Evolutionary conservation across 53 echinoderm and acorn worm genomes (phyloP), one percentile per base, ranked within the genome.

Genomic region (Pentamera pediparva): DNA sequence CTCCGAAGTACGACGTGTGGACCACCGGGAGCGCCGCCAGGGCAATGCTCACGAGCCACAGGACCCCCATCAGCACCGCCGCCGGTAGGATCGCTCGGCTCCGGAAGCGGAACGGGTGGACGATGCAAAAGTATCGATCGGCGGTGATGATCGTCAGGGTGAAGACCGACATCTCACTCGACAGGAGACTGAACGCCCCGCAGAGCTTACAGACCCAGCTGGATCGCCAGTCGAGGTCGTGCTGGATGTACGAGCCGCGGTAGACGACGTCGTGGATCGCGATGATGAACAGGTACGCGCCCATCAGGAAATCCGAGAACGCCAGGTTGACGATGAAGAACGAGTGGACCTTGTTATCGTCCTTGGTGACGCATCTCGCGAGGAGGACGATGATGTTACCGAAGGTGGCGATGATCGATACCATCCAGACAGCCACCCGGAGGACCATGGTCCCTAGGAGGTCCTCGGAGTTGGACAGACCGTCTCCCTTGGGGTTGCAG

Each of bases 311-410:
- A 69, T 96, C 98, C 1, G 98, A 88, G 22, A 96, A 79, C 6
- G 98, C 90, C 37, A 96, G 81, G 70, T 96, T 96, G 83, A 92
- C 86, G 27, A 96, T 96, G 83, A 96, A 96, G 61, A 96, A 96
- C 2, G 91, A 85, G 57, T 96, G 98, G 13, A 92, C 89, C 35
- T 83, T 82, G 56, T 96, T 96, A 59, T 91, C 91, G 50, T 91
- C 98, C 30, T 85, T 83, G 18, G 82, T 85, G 59, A 91, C 75
- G 37, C 91, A 91, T 22, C 98, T 83, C 8, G 91, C 91, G 9
- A 91, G 72, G n/a, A 96, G 80, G 0, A 96, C 98, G 39, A 85
- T 54, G 13, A 83, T 59, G 65, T 96, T 96, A 30, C 98, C 98
- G 21, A 96, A 36, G 49, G 85, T 83, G 24, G 91, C 98, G 11